These are phyloP conservation scores for Ceratina japonica DNA, from an alignment of 1,140 invertebrate genomes.

Conservation along the genomic window DNA sequence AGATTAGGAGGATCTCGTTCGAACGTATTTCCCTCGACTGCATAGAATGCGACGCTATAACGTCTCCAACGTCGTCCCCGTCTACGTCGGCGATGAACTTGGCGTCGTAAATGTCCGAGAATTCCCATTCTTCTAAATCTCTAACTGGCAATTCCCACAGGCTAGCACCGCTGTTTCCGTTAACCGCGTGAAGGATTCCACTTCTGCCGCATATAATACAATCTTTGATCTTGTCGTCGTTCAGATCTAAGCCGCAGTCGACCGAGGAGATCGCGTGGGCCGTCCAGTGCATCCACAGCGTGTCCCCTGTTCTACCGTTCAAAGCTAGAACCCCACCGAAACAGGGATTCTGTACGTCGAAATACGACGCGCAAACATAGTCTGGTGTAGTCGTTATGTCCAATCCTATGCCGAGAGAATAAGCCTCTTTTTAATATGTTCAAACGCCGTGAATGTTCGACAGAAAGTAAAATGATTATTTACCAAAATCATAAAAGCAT, in stretches of 20 bases:
- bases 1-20: conserved; percentile 85
- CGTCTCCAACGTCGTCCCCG: conserved; percentile 85
- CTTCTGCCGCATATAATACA: conserved; percentile 87
- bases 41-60: conserved; percentile 85
- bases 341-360: conserved; percentile 83
- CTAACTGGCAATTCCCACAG: conserved; percentile 84
- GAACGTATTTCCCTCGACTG: conserved; percentile 76
- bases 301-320: conserved; percentile 85
- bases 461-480: conserved; percentile 16
- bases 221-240: conserved; percentile 85
- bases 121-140: conserved; percentile 71
- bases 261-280: conserved; percentile 87
- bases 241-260: conserved; percentile 88
- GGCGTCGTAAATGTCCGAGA: conserved; percentile 83
- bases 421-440: not conserved
- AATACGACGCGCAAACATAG: conserved; percentile 84
- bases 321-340: conserved; percentile 89
- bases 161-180: conserved; percentile 83
- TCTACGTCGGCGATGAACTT: conserved; percentile 87
- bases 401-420: conserved; percentile 65
- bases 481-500: conserved; percentile 44
- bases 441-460: conserved; percentile 7
- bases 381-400: conserved; percentile 69
- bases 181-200: conserved; percentile 86
- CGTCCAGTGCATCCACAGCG: conserved; percentile 89